Base-by-base conservation (phyloP, 2,888 invertebrate genomes). In the Parnassius orleans region DNA sequence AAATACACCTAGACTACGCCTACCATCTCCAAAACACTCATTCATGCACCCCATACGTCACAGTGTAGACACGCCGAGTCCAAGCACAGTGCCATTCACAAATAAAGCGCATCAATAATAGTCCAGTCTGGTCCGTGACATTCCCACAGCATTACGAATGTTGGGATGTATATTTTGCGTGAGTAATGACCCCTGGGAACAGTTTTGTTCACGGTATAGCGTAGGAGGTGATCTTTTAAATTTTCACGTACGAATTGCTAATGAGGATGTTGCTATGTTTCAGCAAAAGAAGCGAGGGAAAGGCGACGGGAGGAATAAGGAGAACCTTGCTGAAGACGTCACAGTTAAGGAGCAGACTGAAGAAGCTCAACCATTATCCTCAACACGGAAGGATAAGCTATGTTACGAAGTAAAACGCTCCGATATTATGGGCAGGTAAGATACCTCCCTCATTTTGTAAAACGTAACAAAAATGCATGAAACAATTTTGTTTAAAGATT, bases 401-500 rank as follows among this genome's bases (percentile, higher is more conserved):
- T 93, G 93, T 63, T 95, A 93, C 71, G 92, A 92, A 62, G 85
- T 94, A 24, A 93, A 88, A 66, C 86, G 86, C 3, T 95, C 94
- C 0, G 93, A 94, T 60, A 74, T 93, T 9, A 94, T 93, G 93
- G 93, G 93, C 76, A 91, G 93, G 93, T 93, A 72, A 78, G 78
- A 9, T n/a, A 33, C 33, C 33, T 5, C 7, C 7, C 33, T 33
- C 33, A 5, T 33, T 33, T 33, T 33, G 33, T 24, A 7, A 33
- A 33, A 33, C 33, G 5, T 33, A 7, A 1, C 7, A 5, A 33
- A 5, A 33, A 7, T 24, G 3, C 1, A 7, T 24, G 24, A 7
- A 24, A 24, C 19, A 19, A 19, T 19, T 24, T 33, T 33, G 5
- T 33, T 7, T 7, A 33, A 33, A 33, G 5, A 33, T 5, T 7